Evolutionary conservation across 1,140 invertebrate genomes (phyloP), one percentile per base, ranked within the genome.

Genomic region (Polyergus mexicanus): DNA sequence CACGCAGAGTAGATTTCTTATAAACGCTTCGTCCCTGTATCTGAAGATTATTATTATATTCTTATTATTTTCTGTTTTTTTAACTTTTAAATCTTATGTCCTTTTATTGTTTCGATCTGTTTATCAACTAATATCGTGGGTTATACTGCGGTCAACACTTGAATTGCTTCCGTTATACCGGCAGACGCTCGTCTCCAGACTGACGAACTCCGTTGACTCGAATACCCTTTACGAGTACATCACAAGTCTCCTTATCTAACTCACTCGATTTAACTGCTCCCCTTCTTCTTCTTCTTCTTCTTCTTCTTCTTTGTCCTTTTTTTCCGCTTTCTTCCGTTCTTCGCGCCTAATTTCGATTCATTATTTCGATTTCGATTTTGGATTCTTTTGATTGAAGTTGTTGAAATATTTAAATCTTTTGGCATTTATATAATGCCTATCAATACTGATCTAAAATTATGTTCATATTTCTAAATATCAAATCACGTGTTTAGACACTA

Each of bases 191-290:
- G 38, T 88, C 71, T 8, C 32, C 84, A 87, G 90, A 92, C 90
- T 91, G 89, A 89, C 87, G 86, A 85, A 71, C 56, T 84, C 44
- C n/a, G 62, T 54, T 83, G 65, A 88, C 74, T 81, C 51, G n/a
- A 75, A 51, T 89, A 69, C 75, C 85, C 77, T 74, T 89, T 89
- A 83, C 62, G 51, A 84, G 35, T 85, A 75, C 78, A 89, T 62
- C 60, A 78, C 63, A 56, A 75, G 88, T 83, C 85, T 88, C 47
- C 90, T 92, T 92, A 92, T 92, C 90, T 92, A 81, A 66, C 86
- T 54, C 85, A 90, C 90, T 91, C 85, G 86, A 88, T 86, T 87
- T 87, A 87, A 91, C 86, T 81, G 72, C 65, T 69, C 63, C 65
- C n/a, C 63, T 69, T 80, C 80, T 87, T 84, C 81, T 84, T 84